Base-by-base conservation (phyloP, 2,888 invertebrate genomes). In the Chalcis sispes region DNA sequence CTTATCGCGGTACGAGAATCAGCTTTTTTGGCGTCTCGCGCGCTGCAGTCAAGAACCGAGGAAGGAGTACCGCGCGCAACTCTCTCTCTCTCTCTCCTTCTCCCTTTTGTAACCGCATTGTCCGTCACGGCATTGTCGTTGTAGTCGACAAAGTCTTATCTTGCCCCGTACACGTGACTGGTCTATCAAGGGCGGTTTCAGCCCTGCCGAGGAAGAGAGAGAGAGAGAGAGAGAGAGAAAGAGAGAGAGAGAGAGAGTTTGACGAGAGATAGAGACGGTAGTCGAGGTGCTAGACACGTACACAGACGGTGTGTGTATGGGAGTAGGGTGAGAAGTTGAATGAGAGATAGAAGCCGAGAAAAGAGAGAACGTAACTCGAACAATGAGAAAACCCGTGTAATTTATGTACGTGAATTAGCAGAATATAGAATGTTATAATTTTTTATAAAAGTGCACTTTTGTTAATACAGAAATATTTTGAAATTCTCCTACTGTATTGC, bases 121-220 rank as follows among this genome's bases (percentile, higher is more conserved):
- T 76, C 72, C 71, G 52, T 71, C 66, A 42, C 65, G 54, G 66
- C 71, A 40, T 27, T 7, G 46, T 40, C 40, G 50, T 27, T 7
- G 46, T 40, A 23, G 72, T 64, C 56, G 72, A 46, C 64, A 32
- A 50, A 58, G 64, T 62, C 76, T 76, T 76, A 76, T 76, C 76
- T 76, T 15, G 36, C 18, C 32, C 23, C 36, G 76, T 54, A 67
- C 72, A 72, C 72, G 76, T 76, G 76, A 76, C 76, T 67, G 64
- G 76, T 76, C 76, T 76, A 66, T 62, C 58, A 66, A 40, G 42
- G 64, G 61, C 20, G 23, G 32, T 18, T 46, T 36, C 13, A 13
- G 54, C 25, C 23, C 7, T 10, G 23, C 10, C 25, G 40, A 36
- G 10, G 10, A 25, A 46, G 46, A 2, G n/a, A 2, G 46, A 46